phyloP scores from a whole-genome alignment of 2,113 vertebrate genomes.

The Strix uralensis region DNA sequence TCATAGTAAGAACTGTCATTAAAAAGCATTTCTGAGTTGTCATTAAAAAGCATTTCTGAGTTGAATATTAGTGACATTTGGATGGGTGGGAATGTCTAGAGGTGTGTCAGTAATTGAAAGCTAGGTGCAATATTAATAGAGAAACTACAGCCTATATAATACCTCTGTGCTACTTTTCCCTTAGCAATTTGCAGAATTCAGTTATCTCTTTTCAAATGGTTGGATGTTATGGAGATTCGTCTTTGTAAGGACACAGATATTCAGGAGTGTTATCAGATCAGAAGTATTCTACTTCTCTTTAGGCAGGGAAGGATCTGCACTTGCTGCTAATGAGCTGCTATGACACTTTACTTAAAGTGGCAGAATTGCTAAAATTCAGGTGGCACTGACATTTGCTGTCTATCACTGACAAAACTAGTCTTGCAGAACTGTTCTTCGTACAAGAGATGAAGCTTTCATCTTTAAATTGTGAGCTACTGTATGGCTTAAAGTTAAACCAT shows the following conservation, averaged over 20 bases:
- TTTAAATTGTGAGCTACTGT: constrained; percentile 26
- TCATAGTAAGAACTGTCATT: background rate
- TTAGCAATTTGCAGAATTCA: background rate
- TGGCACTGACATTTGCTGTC: background rate
- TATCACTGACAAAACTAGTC: background rate
- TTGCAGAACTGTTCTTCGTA: background rate
- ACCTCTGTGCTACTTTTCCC: background rate
- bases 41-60: background rate
- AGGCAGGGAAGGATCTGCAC: background rate
- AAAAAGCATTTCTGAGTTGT: background rate
- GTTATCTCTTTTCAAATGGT: background rate
- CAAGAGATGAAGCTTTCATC: constrained; percentile 74
- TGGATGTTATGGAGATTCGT: background rate
- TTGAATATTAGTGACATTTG: background rate
- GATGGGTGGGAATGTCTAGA: background rate
- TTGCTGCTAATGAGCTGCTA: background rate
- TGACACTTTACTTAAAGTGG: background rate
- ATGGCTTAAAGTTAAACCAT: background rate
- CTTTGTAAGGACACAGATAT: background rate
- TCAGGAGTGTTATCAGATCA: background rate
- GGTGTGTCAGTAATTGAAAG: background rate
- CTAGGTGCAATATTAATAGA: background rate
- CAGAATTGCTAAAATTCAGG: background rate
- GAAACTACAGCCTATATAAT: background rate
- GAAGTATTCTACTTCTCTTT: background rate